Evolutionary conservation across 2,113 vertebrate genomes (phyloP), one percentile per base, ranked within the genome.

Genomic region (Anarrhichthys ocellatus): DNA sequence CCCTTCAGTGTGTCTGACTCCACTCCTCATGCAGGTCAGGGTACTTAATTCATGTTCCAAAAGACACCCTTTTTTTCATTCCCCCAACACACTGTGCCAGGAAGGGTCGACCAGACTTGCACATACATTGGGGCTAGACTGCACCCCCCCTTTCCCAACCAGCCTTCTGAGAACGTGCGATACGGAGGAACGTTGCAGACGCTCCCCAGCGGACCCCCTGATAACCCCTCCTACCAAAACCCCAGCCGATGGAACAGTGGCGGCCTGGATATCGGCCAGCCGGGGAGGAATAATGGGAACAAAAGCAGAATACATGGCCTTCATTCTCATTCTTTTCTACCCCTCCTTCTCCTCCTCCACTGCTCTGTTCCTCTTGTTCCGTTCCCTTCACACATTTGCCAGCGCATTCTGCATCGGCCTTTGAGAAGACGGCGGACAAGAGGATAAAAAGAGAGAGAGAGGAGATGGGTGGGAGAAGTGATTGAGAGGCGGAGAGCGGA

Each of bases 231-330:
- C 86, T 20, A 73, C 83, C 82, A 67, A 20, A 73, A 76, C 80
- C 80, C n/a, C 76, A 77, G 22, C 74, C 0, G 78, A 73, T 5
- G 74, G 76, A 88, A 88, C 76, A 79, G 77, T 73, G 80, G 66
- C 77, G 70, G 87, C 87, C 90, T 85, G 89, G 87, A 91, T 91
- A 91, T 88, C 62, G 50, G 56, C 83, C 88, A 82, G 87, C 61
- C 74, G 22, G 79, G 7, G 29, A 86, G 82, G 86, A 87, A 88
- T 91, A 89, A 93, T 84, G 74, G 86, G 91, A 88, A 91, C 85
- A 93, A 91, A 91, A 83, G 82, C 83, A 84, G 73, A 91, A 90
- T 76, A 88, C 80, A 86, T 83, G 78, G 70, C 77, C 78, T 80
- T 88, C 85, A 84, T 88, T 88, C 68, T 87, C 79, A 76, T 75